Conservation (phyloP, 1,140 invertebrate species). For the Alviniconcha marisindica region DNA sequence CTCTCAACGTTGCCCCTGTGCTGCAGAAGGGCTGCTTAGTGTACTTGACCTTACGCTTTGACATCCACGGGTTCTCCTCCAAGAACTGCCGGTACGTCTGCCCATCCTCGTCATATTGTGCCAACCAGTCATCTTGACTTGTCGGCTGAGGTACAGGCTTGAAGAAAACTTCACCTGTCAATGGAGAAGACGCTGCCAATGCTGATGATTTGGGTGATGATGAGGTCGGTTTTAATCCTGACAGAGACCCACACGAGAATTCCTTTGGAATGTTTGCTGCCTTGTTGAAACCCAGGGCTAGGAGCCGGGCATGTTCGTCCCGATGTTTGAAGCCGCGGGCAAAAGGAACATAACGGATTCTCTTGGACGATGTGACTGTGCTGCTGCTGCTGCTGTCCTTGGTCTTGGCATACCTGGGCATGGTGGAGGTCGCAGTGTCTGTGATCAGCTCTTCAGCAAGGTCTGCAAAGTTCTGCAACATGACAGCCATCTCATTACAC, state of each 20-base stretch:
- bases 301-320: conserved; percentile 30
- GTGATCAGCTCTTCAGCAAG: no score
- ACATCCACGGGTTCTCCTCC: conserved; percentile 63
- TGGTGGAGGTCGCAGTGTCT: background rate
- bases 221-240: background rate
- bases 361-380: conserved; percentile 1
- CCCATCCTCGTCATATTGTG: conserved; percentile 68
- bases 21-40: conserved; percentile 58
- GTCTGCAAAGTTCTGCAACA: no score
- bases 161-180: conserved; percentile 57
- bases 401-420: conserved; percentile 32
- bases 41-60: conserved; percentile 56
- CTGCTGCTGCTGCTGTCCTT: background rate
- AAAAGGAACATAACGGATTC: conserved; percentile 51
- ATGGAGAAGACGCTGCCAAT: background rate
- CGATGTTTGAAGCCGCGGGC: conserved; percentile 55
- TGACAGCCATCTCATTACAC: no score
- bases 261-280: conserved; percentile 43
- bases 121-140: conserved; percentile 68
- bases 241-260: conserved; percentile 23
- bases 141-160: conserved; percentile 58
- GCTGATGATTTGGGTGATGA: background rate
- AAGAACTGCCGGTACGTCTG: conserved; percentile 64
- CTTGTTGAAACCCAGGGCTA: conserved; percentile 51
- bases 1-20: conserved; percentile 54